Conservation (phyloP, 2,113 vertebrate species). For the Ifrita kowaldi region DNA sequence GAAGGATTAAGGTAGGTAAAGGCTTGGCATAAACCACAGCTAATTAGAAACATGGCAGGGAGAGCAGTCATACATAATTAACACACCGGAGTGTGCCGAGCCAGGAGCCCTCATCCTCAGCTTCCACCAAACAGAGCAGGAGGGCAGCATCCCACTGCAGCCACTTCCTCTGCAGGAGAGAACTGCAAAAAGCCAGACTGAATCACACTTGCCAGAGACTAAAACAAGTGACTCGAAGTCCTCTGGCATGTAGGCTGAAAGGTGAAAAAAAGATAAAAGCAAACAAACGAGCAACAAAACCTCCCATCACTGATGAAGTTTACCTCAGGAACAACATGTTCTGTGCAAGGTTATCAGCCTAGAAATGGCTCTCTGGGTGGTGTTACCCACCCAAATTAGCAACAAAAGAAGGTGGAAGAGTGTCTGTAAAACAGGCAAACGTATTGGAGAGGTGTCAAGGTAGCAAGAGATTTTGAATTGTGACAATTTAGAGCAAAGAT, state of each 20-base stretch:
- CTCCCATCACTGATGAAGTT: not conserved
- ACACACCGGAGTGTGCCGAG: not conserved
- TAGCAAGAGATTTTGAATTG: not conserved
- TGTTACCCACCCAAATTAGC: not conserved
- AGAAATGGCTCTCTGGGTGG: not conserved
- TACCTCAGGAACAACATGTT: fast-evolving
- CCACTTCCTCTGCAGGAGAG: not conserved
- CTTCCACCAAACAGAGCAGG: not conserved
- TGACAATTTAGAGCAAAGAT: not conserved
- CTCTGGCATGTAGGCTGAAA: not conserved
- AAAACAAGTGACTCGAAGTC: not conserved
- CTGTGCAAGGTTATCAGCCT: not conserved
- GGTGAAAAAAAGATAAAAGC: not conserved
- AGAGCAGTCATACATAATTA: not conserved
- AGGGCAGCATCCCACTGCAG: not conserved
- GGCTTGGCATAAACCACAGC: not conserved
- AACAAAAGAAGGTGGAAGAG: not conserved
- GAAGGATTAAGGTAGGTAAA: not conserved
- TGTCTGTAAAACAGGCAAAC: not conserved
- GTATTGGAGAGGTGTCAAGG: not conserved
- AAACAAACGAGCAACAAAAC: not conserved
- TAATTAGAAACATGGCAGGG: not conserved
- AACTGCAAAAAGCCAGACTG: not conserved
- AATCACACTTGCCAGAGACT: not conserved
- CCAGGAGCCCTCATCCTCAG: not conserved